Evolutionary conservation across 1,140 invertebrate species (phyloP).

Genomic region (Aphelenchoides besseyi): DNA sequence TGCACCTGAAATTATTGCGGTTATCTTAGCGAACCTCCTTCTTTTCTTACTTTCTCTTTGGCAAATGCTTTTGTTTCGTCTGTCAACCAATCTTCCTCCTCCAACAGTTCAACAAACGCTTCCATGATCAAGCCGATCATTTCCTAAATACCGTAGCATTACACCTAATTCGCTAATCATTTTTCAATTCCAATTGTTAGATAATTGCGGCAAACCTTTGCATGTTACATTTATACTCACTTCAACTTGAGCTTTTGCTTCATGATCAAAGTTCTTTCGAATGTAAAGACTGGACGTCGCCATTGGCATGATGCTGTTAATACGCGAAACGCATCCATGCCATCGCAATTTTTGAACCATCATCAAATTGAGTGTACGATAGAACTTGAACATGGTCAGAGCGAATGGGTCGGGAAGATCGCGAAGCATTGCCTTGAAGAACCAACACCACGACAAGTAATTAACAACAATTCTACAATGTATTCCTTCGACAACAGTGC

Average conservation of each 20-base stretch:
- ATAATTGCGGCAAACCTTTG: too few relatives aligned
- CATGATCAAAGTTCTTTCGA: constrained; percentile 61
- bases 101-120: constrained; percentile 80
- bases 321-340: constrained; percentile 62
- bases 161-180: too few relatives aligned
- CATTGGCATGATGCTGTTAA: constrained; percentile 61
- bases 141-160: too few relatives aligned
- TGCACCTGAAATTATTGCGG: neutral
- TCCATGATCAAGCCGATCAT: constrained; percentile 82
- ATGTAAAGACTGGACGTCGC: constrained; percentile 62
- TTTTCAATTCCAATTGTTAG: too few relatives aligned
- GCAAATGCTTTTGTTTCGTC: constrained; percentile 79
- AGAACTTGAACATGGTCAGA: constrained; percentile 62
- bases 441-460: constrained; percentile 62
- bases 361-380: constrained; percentile 60
- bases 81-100: constrained; percentile 86
- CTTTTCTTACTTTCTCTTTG: constrained; percentile 68
- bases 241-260: constrained; percentile 61
- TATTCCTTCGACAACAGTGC: constrained; percentile 16
- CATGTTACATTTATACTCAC: too few relatives aligned
- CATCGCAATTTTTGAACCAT: constrained; percentile 61
- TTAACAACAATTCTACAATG: constrained; percentile 54
- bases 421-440: constrained; percentile 58
- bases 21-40: constrained; percentile 6
- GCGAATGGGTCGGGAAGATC: constrained; percentile 62